Conservation (phyloP, 2,797 vertebrate species). For the Anabacerthia variegaticeps region DNA sequence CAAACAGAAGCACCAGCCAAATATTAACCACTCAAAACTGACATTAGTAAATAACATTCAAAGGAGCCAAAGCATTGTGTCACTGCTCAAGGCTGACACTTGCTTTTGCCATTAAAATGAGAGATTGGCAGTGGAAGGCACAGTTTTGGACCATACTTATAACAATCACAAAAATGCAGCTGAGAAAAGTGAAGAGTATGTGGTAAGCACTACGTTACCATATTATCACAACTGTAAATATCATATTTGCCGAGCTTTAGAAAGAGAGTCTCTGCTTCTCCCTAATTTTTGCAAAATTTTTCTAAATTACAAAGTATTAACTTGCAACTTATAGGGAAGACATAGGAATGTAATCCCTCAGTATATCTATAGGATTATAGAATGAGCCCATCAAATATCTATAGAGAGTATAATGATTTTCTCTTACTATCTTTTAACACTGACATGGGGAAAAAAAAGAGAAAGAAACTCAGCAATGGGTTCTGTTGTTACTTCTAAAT, state of each 20-base stretch:
- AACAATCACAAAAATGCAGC: background rate
- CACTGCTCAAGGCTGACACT: background rate
- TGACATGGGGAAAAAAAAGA: accelerated
- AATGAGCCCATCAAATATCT: background rate
- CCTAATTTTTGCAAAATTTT: background rate
- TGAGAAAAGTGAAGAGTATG: background rate
- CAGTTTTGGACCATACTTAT: background rate
- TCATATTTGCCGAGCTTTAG: background rate
- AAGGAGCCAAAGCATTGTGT: background rate
- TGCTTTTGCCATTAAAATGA: background rate
- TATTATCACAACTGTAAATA: background rate
- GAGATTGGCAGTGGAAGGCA: background rate
- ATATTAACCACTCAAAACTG: constrained; percentile 15
- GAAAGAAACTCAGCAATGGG: background rate
- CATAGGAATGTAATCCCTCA: background rate
- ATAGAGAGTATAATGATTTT: background rate
- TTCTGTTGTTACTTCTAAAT: background rate
- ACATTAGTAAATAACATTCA: constrained; percentile 1
- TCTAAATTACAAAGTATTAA: background rate
- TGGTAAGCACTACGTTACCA: background rate
- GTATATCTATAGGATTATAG: background rate
- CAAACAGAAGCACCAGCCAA: background rate
- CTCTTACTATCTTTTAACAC: background rate
- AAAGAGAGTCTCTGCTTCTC: background rate
- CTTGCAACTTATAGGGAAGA: background rate